Evolutionary conservation across 2,113 vertebrate species (phyloP), one percentile per base, ranked within the genome.

Genomic region (Anarrhichthys ocellatus): DNA sequence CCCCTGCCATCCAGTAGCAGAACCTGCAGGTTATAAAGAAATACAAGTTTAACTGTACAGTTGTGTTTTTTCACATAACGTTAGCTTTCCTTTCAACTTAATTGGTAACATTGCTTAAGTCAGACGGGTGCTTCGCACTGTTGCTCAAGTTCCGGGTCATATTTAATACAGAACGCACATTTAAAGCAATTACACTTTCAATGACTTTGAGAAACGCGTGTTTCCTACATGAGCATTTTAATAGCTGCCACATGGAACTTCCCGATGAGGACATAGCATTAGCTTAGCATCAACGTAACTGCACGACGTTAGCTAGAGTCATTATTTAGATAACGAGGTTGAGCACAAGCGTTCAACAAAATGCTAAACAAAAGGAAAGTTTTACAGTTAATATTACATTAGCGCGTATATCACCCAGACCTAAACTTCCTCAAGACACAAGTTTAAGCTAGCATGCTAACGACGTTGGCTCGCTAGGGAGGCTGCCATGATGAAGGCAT

Each of bases 1-100:
- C 97, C 97, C 86, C 97, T 95, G 93, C 97, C 97, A 95, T 98
- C 97, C 0, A 98, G 89, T 50, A 98, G 94, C 94, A 98, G 95
- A 92, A 98, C 97, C 97, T 98, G 83, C 6, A 72, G 2, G 17
- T 63, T 72, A 9, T 1, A 52, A 52, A 52, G 0, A 29, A 56
- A 24, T 13, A 5, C 13, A 58, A 15, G 56, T 14, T 14, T 52
- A 9, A 52, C 6, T 18, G 48, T 50, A 50, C 48, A 2, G 7
- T 50, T 20, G 6, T 3, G 1, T 13, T 42, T 14, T 44, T 3
- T 44, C 42, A 44, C 46, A 17, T 50, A 20, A 50, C 6, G 18
- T n/a, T n/a, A n/a, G n/a, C n/a, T n/a, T n/a, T n/a, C n/a, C 18
- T 50, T 8, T 20, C 11, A 48, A 18, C 46, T 48, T 48, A 48